Conservation (phyloP, 1,140 invertebrate species). For the Drosophila leontia region DNA sequence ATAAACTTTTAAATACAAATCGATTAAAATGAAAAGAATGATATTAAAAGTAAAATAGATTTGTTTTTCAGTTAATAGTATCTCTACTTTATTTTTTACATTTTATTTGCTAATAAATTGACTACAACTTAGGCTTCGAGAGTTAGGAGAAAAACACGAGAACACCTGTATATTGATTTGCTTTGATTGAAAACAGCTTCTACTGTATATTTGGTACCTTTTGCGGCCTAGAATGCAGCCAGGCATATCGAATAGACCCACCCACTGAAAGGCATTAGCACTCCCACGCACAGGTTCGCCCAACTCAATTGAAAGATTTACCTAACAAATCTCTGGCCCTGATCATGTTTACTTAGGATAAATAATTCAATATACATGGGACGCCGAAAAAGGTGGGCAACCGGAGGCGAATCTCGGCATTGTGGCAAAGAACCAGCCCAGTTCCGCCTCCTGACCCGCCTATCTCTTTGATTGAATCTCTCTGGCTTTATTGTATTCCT, state of each 20-base stretch:
- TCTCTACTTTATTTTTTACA: neutral
- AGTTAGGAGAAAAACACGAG: constrained; percentile 1
- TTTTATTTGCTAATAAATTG: constrained; percentile 9
- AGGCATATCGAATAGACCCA: constrained; percentile 37
- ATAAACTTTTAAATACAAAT: neutral
- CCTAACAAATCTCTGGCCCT: constrained; percentile 69
- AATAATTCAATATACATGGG: constrained; percentile 78
- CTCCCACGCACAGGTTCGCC: constrained; percentile 9
- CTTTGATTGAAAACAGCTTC: constrained; percentile 61
- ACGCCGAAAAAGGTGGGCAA: constrained; percentile 46
- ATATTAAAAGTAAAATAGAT: too few relatives aligned
- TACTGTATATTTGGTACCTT: constrained; percentile 3
- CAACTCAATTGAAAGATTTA: constrained; percentile 71
- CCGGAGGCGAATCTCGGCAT: constrained; percentile 11
- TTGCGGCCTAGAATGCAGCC: constrained; percentile 36
- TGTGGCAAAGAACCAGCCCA: constrained; percentile 13
- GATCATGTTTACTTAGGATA: constrained; percentile 82
- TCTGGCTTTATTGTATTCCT: constrained; percentile 52
- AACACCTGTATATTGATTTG: constrained; percentile 56
- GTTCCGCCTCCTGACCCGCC: constrained; percentile 49
- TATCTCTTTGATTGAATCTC: constrained; percentile 75
- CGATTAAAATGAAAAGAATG: neutral
- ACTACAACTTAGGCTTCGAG: constrained; percentile 5
- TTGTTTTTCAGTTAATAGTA: neutral
- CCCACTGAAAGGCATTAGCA: constrained; percentile 21